Evolutionary conservation across 2,113 vertebrate genomes (phyloP), one percentile per base, ranked within the genome.

Genomic region (Setophaga coronata): DNA sequence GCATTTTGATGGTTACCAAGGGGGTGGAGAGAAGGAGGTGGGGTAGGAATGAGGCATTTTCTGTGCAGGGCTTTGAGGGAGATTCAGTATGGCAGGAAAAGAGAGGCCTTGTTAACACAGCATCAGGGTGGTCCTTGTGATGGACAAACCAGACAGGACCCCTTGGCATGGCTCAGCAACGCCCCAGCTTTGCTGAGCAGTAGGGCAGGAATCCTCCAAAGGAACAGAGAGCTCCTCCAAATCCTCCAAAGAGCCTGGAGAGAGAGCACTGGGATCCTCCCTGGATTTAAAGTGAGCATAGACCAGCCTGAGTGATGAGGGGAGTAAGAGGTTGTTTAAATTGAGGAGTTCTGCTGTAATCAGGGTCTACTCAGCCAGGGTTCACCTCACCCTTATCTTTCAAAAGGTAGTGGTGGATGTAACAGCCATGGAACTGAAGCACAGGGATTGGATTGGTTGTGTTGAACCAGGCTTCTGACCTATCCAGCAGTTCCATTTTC

Each of bases 1-100:
- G 36, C 34, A 58, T 70, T 83, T 88, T 92, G 58, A 43, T 87
- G 69, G 89, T 93, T 77, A 90, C 50, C 33, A 67, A 64, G 72
- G 77, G 66, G 66, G 61, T 33, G 23, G 48, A 71, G 65, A 57
- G 38, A 62, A 61, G 25, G 38, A 94, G 17, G 16, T 34, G 9
- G 57, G 24, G 25, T 72, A 16, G 36, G 38, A 84, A 84, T 7
- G 15, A 60, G 19, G 14, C 6, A 42, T 88, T 78, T 65, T n/a
- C 47, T 66, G 10, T 66, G 36, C 14, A 13, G 8, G 40, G 18
- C 38, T 93, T 74, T 61, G 26, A 81, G n/a, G 42, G 50, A 90
- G 66, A 92, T 45, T 58, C 56, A 47, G 65, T 9, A 16, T 38
- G 47, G 85, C 51, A 92, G 54, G 40, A 67, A 90, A 84, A 87